A percentile compares a stretch with the other conserved stretches of the same genome.
phyloP scores from a whole-genome alignment of 2,797 vertebrate species.

The Iguana delicatissima region DNA sequence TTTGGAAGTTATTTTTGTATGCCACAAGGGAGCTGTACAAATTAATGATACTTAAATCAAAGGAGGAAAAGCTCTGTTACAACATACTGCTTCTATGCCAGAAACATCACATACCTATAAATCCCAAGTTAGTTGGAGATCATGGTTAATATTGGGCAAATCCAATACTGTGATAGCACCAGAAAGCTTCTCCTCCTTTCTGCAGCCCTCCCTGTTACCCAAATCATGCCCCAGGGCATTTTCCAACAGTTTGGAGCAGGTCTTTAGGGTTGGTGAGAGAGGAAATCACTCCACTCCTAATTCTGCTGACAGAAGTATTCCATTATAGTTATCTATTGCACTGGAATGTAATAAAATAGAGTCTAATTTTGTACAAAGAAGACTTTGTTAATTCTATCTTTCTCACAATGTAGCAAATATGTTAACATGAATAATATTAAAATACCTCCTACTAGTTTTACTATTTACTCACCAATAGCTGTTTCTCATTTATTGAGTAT shows the following conservation, averaged over 20 bases:
- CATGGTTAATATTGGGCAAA: background rate
- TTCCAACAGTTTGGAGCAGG: background rate
- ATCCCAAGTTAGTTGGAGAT: background rate
- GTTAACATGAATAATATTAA: background rate
- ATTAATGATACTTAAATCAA: background rate
- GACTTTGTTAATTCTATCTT: background rate
- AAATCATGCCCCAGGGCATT: background rate
- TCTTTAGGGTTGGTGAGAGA: background rate
- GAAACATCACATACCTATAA: background rate
- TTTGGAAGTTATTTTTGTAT: background rate
- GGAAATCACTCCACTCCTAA: background rate
- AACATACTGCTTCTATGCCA: no score
- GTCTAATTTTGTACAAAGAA: background rate
- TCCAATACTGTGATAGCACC: background rate
- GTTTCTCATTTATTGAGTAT: slow-evolving; percentile 8
- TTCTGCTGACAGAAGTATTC: background rate
- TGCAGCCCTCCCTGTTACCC: no score
- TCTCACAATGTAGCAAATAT: background rate
- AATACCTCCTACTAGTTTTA: background rate
- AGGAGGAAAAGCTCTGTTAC: background rate
- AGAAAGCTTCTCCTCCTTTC: no score
- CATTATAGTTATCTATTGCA: background rate
- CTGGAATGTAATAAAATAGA: background rate
- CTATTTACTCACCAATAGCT: background rate
- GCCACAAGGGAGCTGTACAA: background rate